Evolutionary conservation across 2,113 vertebrate species (phyloP).

Genomic region (Pavo muticus): DNA sequence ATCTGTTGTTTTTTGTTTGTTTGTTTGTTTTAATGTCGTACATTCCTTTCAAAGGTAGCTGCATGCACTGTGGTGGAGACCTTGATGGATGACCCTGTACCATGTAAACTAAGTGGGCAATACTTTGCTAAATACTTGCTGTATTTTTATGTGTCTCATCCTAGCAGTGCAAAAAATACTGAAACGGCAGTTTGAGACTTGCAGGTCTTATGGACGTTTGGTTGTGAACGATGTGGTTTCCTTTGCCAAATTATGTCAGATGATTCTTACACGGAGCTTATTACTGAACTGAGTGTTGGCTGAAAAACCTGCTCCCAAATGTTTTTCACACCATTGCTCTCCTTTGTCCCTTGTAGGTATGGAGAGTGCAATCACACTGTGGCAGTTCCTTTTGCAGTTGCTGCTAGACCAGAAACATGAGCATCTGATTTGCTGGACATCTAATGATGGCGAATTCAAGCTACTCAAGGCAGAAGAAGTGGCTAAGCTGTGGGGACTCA

Average conservation of each 20-base stretch:
- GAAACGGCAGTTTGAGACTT: neutral
- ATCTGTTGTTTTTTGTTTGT: fast-evolving
- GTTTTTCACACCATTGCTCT: constrained; percentile 40
- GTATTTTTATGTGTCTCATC: neutral
- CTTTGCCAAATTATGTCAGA: fast-evolving
- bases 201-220: neutral
- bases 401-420: constrained; percentile 96
- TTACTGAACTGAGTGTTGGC: neutral
- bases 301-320: neutral
- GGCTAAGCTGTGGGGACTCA: constrained; percentile 96
- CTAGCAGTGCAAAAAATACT: neutral
- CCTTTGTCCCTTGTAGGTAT: constrained; percentile 82
- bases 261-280: neutral
- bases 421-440: constrained; percentile 97
- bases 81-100: neutral
- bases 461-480: constrained; percentile 97
- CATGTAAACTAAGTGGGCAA: neutral
- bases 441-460: constrained; percentile 97
- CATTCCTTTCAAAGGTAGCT: neutral
- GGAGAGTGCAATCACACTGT: constrained; percentile 98
- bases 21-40: fast-evolving
- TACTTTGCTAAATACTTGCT: neutral
- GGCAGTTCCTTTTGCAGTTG: constrained; percentile 99
- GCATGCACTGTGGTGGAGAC: neutral
- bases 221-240: neutral